These are phyloP conservation scores for Automeris io DNA, from an alignment of 2,888 invertebrate species.

Conservation along the genomic window DNA sequence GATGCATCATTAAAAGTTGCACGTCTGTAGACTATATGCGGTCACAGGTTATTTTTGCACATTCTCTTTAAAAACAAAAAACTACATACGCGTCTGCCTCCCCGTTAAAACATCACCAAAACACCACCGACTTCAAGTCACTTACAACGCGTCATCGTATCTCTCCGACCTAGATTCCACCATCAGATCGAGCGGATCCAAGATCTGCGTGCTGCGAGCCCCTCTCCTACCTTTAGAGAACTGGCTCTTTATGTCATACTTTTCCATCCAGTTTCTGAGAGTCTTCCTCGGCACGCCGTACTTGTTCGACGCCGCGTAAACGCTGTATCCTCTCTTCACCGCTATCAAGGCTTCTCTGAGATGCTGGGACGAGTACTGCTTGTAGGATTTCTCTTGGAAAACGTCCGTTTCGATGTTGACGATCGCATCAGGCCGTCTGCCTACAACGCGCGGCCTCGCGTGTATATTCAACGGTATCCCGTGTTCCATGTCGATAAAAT, in stretches of 20 bases:
- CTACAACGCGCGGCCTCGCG: conserved; percentile 63
- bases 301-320: conserved; percentile 75
- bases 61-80: too few species aligned
- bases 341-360: conserved; percentile 67
- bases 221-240: conserved; percentile 70
- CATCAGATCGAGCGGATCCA: conserved; percentile 62
- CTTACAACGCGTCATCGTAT: conserved; percentile 34
- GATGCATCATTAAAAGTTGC: too few species aligned
- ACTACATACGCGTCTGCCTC: too few species aligned
- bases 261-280: conserved; percentile 76
- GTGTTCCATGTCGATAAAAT: conserved; percentile 67
- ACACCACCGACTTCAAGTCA: too few species aligned
- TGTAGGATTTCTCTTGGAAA: conserved; percentile 70
- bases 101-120: too few species aligned
- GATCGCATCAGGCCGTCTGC: conserved; percentile 60
- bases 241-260: conserved; percentile 74
- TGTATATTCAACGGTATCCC: conserved; percentile 64
- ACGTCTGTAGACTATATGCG: too few species aligned
- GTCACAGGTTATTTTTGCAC: too few species aligned
- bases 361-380: conserved; percentile 72
- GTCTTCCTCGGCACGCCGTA: conserved; percentile 76
- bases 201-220: conserved; percentile 43
- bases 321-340: conserved; percentile 72
- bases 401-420: conserved; percentile 70
- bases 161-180: conserved; percentile 46